phyloP scores from a whole-genome alignment of 2,888 invertebrate genomes.

The Trichopria drosophilae region DNA sequence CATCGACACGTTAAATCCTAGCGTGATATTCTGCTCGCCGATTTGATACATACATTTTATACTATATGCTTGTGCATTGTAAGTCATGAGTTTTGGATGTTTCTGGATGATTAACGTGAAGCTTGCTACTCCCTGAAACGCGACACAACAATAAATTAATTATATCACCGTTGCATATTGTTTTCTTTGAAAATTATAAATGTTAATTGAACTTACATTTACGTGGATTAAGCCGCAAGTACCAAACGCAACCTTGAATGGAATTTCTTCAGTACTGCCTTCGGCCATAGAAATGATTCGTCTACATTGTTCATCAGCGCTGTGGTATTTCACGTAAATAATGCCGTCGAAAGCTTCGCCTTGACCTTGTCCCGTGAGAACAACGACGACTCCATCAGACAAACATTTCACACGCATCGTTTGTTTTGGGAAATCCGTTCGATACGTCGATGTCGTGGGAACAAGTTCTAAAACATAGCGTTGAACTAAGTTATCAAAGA shows the following conservation, averaged over 20 bases:
- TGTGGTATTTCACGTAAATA: constrained; percentile 90
- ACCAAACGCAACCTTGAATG: constrained; percentile 87
- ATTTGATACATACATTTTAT: constrained; percentile 95
- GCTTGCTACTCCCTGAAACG: constrained; percentile 78
- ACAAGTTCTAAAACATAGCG: too few relatives aligned
- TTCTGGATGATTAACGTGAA: constrained; percentile 94
- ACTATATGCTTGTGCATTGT: constrained; percentile 93
- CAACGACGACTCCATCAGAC: constrained; percentile 88
- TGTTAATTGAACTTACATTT: constrained; percentile 67
- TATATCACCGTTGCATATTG: not conserved
- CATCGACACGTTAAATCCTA: constrained; percentile 95
- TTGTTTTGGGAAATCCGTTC: constrained; percentile 80
- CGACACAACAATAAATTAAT: constrained; percentile 9
- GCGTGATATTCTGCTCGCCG: constrained; percentile 87
- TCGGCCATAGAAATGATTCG: constrained; percentile 78
- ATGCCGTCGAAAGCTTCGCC: constrained; percentile 79
- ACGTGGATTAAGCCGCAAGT: constrained; percentile 89
- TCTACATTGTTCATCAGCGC: constrained; percentile 88
- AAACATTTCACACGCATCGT: constrained; percentile 82
- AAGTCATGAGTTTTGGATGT: constrained; percentile 93
- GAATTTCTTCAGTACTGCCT: constrained; percentile 58
- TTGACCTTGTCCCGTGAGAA: constrained; percentile 56
- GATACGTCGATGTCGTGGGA: constrained; percentile 57
- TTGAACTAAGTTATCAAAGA: too few relatives aligned
- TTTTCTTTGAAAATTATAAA: not conserved